phyloP scores from a whole-genome alignment of 2,888 invertebrate genomes.

The Ichneumoninae sp. region DNA sequence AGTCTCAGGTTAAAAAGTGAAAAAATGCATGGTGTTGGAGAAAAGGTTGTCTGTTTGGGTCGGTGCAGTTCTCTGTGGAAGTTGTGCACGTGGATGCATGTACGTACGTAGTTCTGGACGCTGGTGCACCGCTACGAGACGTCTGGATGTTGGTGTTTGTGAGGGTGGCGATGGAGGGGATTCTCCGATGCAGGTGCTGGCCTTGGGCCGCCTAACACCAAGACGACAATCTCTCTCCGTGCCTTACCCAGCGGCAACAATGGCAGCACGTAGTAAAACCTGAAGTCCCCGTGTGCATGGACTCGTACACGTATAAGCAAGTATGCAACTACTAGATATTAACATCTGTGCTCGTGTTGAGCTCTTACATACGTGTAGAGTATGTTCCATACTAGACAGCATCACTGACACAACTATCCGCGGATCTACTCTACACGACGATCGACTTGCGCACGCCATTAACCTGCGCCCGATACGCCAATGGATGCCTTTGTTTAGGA shows the following conservation, averaged over 20 bases:
- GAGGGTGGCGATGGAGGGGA: slow-evolving; percentile 70
- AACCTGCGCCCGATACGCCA: slow-evolving; percentile 52
- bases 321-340: slow-evolving; percentile 13
- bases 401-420: slow-evolving; percentile 34
- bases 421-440: slow-evolving; percentile 48
- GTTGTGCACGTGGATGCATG: slow-evolving; percentile 47
- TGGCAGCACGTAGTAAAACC: slow-evolving; percentile 60
- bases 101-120: slow-evolving; percentile 21
- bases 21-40: not conserved
- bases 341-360: not conserved
- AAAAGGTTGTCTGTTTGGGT: slow-evolving; percentile 68
- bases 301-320: slow-evolving; percentile 28
- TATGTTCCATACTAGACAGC: not conserved
- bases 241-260: slow-evolving; percentile 54
- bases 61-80: slow-evolving; percentile 74
- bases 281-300: slow-evolving; percentile 46
- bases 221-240: slow-evolving; percentile 78
- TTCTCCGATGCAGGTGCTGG: slow-evolving; percentile 81
- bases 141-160: slow-evolving; percentile 34
- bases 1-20: slow-evolving; percentile 1
- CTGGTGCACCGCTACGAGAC: slow-evolving; percentile 47
- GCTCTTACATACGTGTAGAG: not conserved
- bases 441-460: slow-evolving; percentile 12
- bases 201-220: slow-evolving; percentile 82
- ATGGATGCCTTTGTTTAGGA: slow-evolving; percentile 76